A percentile compares a stretch with the other conserved stretches of the same genome.
Conservation (phyloP, 2,797 vertebrate species). For the Cossypha niveicapilla region DNA sequence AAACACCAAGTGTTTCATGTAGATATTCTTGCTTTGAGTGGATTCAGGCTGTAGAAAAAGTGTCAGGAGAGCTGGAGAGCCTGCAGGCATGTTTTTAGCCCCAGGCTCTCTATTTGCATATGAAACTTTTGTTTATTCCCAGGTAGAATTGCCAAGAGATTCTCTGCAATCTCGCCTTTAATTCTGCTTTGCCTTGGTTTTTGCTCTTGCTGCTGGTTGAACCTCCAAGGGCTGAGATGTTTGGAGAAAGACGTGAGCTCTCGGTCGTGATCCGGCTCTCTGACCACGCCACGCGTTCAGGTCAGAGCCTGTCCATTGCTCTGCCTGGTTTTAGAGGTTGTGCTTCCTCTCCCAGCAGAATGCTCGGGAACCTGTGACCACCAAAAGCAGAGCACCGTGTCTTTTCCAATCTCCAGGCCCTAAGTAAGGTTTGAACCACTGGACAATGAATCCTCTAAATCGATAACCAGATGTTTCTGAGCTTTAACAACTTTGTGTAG, state of each 20-base stretch:
- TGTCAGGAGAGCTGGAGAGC: background rate
- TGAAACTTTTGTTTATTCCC: conserved; percentile 41
- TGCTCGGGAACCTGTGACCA: background rate
- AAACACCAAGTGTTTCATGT: background rate
- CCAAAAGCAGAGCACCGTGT: background rate
- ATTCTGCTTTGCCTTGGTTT: conserved; percentile 62
- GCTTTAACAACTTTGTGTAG: conserved; percentile 36
- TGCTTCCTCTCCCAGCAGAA: background rate
- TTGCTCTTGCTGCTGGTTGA: conserved; percentile 57
- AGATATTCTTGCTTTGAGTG: conserved; percentile 7
- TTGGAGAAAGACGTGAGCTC: conserved; percentile 3
- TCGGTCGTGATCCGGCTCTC: background rate
- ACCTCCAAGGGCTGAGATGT: conserved; percentile 37
- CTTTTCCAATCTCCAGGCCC: conserved; percentile 30
- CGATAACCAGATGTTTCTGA: background rate
- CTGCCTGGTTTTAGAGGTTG: background rate
- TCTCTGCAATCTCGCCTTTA: conserved; percentile 36
- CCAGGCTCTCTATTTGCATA: conserved; percentile 16
- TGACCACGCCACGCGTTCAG: background rate
- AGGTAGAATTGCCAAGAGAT: conserved; percentile 55
- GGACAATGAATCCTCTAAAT: conserved; percentile 15
- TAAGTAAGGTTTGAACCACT: conserved; percentile 5
- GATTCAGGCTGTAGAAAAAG: conserved; percentile 4
- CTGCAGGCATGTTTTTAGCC: conserved; percentile 10
- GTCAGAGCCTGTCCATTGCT: background rate